These are phyloP conservation scores for Seriola rivoliana DNA, from an alignment of 2,113 vertebrate genomes.

Conservation along the genomic window DNA sequence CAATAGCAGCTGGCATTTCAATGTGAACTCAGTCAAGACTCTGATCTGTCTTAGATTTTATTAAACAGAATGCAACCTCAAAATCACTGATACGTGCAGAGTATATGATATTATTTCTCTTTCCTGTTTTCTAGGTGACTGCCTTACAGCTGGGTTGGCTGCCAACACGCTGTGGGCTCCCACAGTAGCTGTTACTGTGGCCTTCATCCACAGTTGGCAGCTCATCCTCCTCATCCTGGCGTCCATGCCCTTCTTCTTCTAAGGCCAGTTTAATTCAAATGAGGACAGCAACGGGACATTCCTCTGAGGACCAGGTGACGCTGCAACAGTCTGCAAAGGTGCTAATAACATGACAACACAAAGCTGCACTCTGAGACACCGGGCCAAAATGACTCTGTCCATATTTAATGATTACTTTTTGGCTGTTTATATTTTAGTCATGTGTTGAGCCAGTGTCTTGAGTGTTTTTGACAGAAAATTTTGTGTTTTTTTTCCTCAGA, in stretches of 20 bases:
- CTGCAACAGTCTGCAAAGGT: conserved; percentile 85
- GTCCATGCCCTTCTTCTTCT: conserved; percentile 78
- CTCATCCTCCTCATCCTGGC: conserved; percentile 83
- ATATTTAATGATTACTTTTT: conserved; percentile 9
- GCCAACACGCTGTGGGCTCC: conserved; percentile 59
- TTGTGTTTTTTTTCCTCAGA: no score
- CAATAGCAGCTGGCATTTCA: background rate
- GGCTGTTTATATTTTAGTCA: conserved; percentile 86
- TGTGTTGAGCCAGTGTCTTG: background rate
- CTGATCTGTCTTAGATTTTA: background rate
- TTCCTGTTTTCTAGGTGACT: conserved; percentile 71
- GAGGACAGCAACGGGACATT: conserved; percentile 77
- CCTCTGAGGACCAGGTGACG: conserved; percentile 83
- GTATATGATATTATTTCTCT: conserved; percentile 19
- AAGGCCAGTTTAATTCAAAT: conserved; percentile 77
- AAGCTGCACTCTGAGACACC: background rate
- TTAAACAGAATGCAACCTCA: background rate
- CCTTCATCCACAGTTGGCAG: conserved; percentile 85
- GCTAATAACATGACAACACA: conserved; percentile 52
- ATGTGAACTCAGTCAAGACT: background rate
- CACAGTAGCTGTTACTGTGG: conserved; percentile 71
- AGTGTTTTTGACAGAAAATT: no score
- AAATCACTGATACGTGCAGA: background rate
- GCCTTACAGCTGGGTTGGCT: conserved; percentile 78
- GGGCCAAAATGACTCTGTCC: conserved; percentile 12